A percentile compares a stretch with the other conserved stretches of the same genome.
Conservation (phyloP, 2,797 vertebrate genomes). For the Poecilia velifera region DNA sequence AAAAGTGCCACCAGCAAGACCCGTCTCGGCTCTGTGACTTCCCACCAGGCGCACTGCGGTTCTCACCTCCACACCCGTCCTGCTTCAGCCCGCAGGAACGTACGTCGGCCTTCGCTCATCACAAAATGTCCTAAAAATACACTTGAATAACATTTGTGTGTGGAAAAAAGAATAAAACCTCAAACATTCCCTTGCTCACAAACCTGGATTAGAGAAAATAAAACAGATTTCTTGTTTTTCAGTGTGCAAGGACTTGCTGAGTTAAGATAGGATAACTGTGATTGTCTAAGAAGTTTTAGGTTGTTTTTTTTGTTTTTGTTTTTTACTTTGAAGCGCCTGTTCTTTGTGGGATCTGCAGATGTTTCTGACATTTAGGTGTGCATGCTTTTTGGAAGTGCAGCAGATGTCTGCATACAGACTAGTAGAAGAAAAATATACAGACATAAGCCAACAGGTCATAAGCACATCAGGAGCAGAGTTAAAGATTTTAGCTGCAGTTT, state of each 20-base stretch:
- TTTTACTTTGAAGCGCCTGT: conserved; percentile 26
- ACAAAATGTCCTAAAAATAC: conserved; percentile 34
- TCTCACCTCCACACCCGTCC: conserved; percentile 16
- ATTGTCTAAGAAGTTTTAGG: conserved; percentile 44
- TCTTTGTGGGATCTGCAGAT: conserved; percentile 26
- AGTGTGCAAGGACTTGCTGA: conserved; percentile 31
- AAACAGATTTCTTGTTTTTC: conserved; percentile 36
- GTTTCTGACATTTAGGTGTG: conserved; percentile 43
- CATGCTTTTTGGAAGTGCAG: conserved; percentile 36
- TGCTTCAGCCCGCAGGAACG: conserved; percentile 17
- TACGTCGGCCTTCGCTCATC: conserved; percentile 13
- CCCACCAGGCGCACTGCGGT: conserved; percentile 38
- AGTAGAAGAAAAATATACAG: neutral
- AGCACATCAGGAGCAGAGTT: neutral
- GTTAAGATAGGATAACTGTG: conserved; percentile 51
- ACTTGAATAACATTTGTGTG: conserved; percentile 47
- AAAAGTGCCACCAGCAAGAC: conserved; percentile 50
- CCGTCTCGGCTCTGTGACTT: conserved; percentile 28
- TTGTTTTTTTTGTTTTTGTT: neutral
- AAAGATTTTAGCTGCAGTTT: conserved; percentile 9
- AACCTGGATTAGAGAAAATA: conserved; percentile 16
- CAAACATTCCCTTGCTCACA: conserved; percentile 28
- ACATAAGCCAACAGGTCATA: conserved; percentile 13
- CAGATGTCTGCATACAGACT: conserved; percentile 14
- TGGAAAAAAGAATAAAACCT: conserved; percentile 21